Evolutionary conservation across 1,140 invertebrate genomes (phyloP), one percentile per base, ranked within the genome.

Genomic region (Aphaenogaster rudis): DNA sequence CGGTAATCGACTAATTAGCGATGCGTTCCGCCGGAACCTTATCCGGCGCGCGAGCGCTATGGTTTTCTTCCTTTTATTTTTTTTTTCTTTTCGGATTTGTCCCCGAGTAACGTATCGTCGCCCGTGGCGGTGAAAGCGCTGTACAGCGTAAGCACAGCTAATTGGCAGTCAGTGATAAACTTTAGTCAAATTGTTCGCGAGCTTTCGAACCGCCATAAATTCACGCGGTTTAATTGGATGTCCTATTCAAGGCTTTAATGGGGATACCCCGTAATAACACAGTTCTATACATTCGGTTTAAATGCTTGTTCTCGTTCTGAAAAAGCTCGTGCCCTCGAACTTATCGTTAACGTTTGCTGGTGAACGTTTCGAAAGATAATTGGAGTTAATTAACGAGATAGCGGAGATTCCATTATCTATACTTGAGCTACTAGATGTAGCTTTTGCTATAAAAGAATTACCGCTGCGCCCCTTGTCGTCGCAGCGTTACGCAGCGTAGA

Each of bases 1-100:
- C 54, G 48, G n/a, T 87, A 89, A 79, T 85, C 87, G 85, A 81
- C 79, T 87, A 89, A 91, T 91, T 91, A 91, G 77, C 71, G 64
- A 88, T 74, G 88, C 87, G 81, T 69, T 36, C n/a, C 79, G 45
- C 36, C 52, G 72, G 57, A 78, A 76, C 52, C 81, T 78, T 79
- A 66, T 79, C 82, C 54, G 15, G 6, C 42, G 28, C 21, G 39
- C 72, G 82, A 59, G 39, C 66, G 54, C 82, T 45, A 50, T n/a
- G 21, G n/a, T 28, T 71, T 50, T 71, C 9, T 57, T 28, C 28
- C 28, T 28, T 28, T 28, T 28, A 28, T 28, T 36, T 13, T 4
- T 63, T 28, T n/a, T 63, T 63, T 36, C 45, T 48, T 59, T 45
- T n/a, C 33, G n/a, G 3, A 28, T 17, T 72, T 13, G 15, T 39